Evolutionary conservation across 2,888 invertebrate species (phyloP).

Genomic region (Orthosia cruda): DNA sequence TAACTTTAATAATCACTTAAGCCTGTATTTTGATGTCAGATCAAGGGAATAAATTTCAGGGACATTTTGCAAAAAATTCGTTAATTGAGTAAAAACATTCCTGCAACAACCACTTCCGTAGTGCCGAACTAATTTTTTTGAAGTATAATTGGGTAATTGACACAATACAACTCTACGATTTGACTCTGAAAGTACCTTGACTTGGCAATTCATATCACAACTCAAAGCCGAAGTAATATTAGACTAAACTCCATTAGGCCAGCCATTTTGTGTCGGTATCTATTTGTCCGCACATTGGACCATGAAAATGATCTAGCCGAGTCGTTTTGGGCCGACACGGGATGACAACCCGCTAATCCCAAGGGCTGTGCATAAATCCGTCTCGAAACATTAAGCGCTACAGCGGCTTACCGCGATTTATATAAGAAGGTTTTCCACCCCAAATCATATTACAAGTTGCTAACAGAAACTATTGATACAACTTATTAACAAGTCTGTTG

Average conservation of each 20-base stretch:
- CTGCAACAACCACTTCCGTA: too few relatives aligned
- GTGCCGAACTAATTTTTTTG: too few relatives aligned
- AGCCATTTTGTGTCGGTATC: conserved; percentile 65
- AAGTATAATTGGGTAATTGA: too few relatives aligned
- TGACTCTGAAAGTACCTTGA: background rate
- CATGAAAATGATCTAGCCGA: conserved; percentile 84
- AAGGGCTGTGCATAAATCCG: conserved; percentile 88
- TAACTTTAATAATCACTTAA: too few relatives aligned
- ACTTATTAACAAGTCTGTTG: conserved; percentile 57
- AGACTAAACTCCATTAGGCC: conserved; percentile 54
- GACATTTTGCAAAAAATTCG: too few relatives aligned
- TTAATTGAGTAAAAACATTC: too few relatives aligned
- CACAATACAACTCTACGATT: too few relatives aligned
- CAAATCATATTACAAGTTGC: conserved; percentile 69
- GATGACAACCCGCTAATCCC: conserved; percentile 89
- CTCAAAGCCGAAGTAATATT: conserved; percentile 43
- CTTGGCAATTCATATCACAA: background rate
- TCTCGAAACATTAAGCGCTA: conserved; percentile 87
- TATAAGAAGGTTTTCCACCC: conserved; percentile 84
- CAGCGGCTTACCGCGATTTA: conserved; percentile 86
- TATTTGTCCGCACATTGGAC: conserved; percentile 78
- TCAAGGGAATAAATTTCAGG: too few relatives aligned
- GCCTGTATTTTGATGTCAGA: too few relatives aligned
- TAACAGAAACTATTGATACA: conserved; percentile 52
- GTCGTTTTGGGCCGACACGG: conserved; percentile 82